phyloP scores from a whole-genome alignment of 2,113 vertebrate species.

The Varanus komodoensis region DNA sequence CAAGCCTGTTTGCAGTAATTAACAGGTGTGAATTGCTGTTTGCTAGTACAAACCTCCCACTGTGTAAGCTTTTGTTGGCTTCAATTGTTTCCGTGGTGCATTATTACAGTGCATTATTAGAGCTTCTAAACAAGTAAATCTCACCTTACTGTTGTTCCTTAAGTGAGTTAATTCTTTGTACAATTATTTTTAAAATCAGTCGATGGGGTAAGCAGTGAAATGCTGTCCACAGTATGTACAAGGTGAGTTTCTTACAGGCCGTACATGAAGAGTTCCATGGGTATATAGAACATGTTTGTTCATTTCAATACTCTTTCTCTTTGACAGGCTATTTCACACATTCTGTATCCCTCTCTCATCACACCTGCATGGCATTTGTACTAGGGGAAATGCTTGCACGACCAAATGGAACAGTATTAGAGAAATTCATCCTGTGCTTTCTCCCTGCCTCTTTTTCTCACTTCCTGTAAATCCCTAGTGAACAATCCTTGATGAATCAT shows the following conservation, averaged over 20 bases:
- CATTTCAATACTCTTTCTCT: background rate
- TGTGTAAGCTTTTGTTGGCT: constrained; percentile 40
- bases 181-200: constrained; percentile 45
- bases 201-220: constrained; percentile 48
- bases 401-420: background rate
- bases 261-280: too few relatives aligned
- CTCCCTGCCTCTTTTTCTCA: background rate
- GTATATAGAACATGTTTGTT: background rate
- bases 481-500: background rate
- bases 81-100: constrained; percentile 45
- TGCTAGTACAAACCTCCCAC: constrained; percentile 56
- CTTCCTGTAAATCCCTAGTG: background rate
- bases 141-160: constrained; percentile 44
- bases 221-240: constrained; percentile 37
- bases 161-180: constrained; percentile 39
- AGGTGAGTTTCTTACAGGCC: background rate
- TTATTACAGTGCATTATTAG: constrained; percentile 15
- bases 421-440: background rate
- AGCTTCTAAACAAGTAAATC: constrained; percentile 48
- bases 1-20: constrained; percentile 51
- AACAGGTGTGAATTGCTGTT: constrained; percentile 67
- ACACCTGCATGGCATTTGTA: background rate
- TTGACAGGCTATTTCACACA: background rate
- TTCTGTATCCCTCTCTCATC: background rate
- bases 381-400: too few relatives aligned